A percentile compares a stretch with the other conserved stretches of the same genome.
Conservation (phyloP, 2,888 invertebrate species). For the Ophion costatus region DNA sequence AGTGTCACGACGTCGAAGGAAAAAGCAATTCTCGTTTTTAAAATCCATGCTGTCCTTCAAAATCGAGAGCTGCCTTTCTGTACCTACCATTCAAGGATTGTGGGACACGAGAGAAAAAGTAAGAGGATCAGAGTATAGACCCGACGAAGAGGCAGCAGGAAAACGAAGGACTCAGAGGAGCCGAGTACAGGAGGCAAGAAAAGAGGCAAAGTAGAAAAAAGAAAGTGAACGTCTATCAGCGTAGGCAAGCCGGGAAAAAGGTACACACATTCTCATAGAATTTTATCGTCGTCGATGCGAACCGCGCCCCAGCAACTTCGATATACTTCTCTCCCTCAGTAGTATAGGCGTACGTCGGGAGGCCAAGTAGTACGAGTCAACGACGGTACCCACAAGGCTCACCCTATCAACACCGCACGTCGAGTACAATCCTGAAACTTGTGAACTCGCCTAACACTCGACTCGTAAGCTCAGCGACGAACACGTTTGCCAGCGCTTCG, state of each 20-base stretch:
- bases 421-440: constrained; percentile 2
- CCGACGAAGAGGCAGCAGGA: not conserved
- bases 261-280: not conserved
- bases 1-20: not conserved
- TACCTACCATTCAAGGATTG: not conserved
- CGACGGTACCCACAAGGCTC: constrained; percentile 17
- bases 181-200: not conserved
- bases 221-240: not conserved
- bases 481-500: not conserved
- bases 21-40: not conserved
- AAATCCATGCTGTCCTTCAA: not conserved
- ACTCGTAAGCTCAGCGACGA: not conserved
- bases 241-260: not conserved
- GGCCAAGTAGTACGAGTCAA: constrained; percentile 54
- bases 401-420: not conserved
- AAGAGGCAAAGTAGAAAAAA: not conserved
- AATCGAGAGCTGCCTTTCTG: not conserved
- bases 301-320: constrained; percentile 7
- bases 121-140: not conserved
- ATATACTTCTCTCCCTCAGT: constrained; percentile 30
- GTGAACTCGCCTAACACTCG: not conserved
- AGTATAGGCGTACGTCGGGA: constrained; percentile 2
- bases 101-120: not conserved
- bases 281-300: constrained; percentile 28
- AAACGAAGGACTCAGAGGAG: not conserved